Evolutionary conservation across 1,140 invertebrate genomes (phyloP).

Genomic region (Leptinotarsa defecta): DNA sequence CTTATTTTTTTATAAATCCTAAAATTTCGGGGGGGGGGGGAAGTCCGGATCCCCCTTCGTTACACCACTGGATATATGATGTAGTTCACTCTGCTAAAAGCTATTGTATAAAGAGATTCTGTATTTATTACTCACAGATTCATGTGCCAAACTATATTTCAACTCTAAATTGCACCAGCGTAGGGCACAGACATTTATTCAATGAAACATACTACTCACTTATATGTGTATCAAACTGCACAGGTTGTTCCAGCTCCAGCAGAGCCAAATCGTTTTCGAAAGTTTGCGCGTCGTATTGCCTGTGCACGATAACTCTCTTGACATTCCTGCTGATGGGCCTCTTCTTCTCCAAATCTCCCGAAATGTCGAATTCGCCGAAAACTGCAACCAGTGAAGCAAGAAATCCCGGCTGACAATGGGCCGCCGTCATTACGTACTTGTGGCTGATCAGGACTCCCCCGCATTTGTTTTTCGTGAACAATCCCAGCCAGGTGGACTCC

Average conservation of each 20-base stretch:
- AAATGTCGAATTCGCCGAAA: conserved; percentile 89
- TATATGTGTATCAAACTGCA: conserved; percentile 86
- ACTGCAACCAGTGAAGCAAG: conserved; percentile 87
- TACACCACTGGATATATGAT: too few species aligned
- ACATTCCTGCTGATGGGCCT: conserved; percentile 82
- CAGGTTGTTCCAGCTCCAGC: conserved; percentile 79
- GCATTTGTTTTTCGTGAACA: conserved; percentile 96
- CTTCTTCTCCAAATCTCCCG: conserved; percentile 77
- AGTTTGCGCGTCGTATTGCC: conserved; percentile 85
- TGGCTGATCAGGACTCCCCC: conserved; percentile 88
- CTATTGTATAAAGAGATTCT: too few species aligned
- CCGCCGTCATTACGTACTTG: conserved; percentile 86
- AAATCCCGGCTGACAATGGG: conserved; percentile 94
- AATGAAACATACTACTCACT: conserved; percentile 56
- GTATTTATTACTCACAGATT: too few species aligned
- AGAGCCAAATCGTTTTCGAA: conserved; percentile 91
- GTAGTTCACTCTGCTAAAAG: too few species aligned
- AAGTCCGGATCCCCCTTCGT: too few species aligned
- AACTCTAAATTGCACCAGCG: too few species aligned
- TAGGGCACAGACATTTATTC: too few species aligned
- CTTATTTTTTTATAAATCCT: too few species aligned
- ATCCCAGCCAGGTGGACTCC: conserved; percentile 89
- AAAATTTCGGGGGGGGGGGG: too few species aligned
- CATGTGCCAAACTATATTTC: too few species aligned
- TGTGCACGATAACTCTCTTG: conserved; percentile 83